These are phyloP conservation scores for Peribatodes rhomboidaria DNA, from an alignment of 2,888 invertebrate species.

Conservation along the genomic window DNA sequence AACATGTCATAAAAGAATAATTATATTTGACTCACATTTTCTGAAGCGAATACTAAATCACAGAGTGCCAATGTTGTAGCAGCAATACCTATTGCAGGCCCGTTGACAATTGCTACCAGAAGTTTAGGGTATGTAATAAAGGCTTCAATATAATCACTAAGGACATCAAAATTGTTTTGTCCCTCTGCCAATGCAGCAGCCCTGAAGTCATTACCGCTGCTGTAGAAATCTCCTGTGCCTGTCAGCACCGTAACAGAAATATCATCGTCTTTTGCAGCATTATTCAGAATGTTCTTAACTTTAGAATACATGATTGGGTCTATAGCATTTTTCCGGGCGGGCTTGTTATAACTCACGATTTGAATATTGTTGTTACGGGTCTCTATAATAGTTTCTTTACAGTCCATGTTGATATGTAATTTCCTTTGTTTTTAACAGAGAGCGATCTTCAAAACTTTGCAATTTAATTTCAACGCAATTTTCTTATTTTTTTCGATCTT, in stretches of 20 bases:
- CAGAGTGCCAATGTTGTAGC: slow-evolving; percentile 94
- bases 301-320: slow-evolving; percentile 89
- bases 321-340: slow-evolving; percentile 93
- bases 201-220: slow-evolving; percentile 93
- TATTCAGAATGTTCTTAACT: slow-evolving; percentile 88
- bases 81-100: slow-evolving; percentile 97
- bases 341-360: slow-evolving; percentile 90
- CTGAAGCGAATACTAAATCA: slow-evolving; percentile 96
- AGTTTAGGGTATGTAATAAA: slow-evolving; percentile 96
- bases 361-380: slow-evolving; percentile 63
- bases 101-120: slow-evolving; percentile 95
- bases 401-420: slow-evolving; percentile 9
- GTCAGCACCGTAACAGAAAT: slow-evolving; percentile 92
- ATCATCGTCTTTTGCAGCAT: slow-evolving; percentile 89
- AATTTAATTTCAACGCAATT: too few relatives aligned
- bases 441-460: too few relatives aligned
- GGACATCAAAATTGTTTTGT: slow-evolving; percentile 55
- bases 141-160: slow-evolving; percentile 89
- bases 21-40: slow-evolving; percentile 87
- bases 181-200: slow-evolving; percentile 41
- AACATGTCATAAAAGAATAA: not conserved
- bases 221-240: slow-evolving; percentile 93
- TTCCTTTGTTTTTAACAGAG: not conserved
- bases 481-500: too few relatives aligned
- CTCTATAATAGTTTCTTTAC: slow-evolving; percentile 62